Conservation (phyloP, 2,888 invertebrate species). For the Lagria hirta region DNA sequence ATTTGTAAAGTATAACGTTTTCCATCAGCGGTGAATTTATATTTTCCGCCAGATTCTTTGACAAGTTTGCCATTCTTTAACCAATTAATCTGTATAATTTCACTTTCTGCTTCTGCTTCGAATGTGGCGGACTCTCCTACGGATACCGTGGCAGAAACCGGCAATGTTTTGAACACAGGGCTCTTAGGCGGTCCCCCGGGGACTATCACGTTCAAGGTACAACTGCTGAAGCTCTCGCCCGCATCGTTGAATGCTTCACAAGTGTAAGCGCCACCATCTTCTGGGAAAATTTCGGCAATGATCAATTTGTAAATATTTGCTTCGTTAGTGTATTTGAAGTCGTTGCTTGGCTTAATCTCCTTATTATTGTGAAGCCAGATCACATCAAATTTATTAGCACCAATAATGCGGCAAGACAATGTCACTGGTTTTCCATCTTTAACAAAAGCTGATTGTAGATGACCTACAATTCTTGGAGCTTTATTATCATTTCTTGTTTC, state of each 20-base stretch:
- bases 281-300: slow-evolving; percentile 95
- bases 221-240: slow-evolving; percentile 91
- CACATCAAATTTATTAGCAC: slow-evolving; percentile 88
- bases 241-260: slow-evolving; percentile 95
- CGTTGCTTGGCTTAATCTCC: slow-evolving; percentile 94
- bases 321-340: slow-evolving; percentile 90
- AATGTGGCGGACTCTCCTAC: slow-evolving; percentile 80
- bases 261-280: slow-evolving; percentile 91
- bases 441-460: slow-evolving; percentile 76
- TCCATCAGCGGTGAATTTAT: slow-evolving; percentile 80
- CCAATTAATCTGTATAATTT: slow-evolving; percentile 75
- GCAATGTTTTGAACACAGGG: slow-evolving; percentile 87
- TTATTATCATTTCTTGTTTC: no score
- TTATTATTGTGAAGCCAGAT: slow-evolving; percentile 97
- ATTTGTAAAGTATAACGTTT: slow-evolving; percentile 79
- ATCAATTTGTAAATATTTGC: slow-evolving; percentile 88
- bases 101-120: slow-evolving; percentile 76
- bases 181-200: slow-evolving; percentile 82
- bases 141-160: slow-evolving; percentile 80
- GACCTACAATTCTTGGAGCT: slow-evolving; percentile 85
- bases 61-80: slow-evolving; percentile 89
- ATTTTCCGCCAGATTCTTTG: slow-evolving; percentile 75
- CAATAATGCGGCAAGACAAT: slow-evolving; percentile 81
- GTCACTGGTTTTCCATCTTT: slow-evolving; percentile 88
- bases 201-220: slow-evolving; percentile 82